These are phyloP conservation scores for Herminia tarsipennalis DNA, from an alignment of 2,888 invertebrate species.

Conservation along the genomic window DNA sequence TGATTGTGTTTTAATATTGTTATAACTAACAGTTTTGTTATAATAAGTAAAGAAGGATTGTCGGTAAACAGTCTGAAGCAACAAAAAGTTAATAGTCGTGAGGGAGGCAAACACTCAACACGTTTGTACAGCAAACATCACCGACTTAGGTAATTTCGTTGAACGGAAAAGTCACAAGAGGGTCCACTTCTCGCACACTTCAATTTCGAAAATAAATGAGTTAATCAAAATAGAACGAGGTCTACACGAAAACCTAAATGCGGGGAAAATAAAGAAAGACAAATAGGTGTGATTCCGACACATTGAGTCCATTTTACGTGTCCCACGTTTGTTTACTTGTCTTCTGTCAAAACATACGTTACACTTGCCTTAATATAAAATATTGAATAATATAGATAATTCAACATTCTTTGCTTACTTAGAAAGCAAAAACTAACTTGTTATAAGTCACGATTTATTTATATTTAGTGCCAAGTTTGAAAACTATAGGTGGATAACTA, in stretches of 20 bases:
- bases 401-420: too few relatives aligned
- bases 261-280: conserved; percentile 36
- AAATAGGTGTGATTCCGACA: conserved; percentile 30
- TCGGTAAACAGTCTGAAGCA: conserved; percentile 43
- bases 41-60: conserved; percentile 9
- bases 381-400: too few relatives aligned
- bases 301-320: conserved; percentile 35
- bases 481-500: too few relatives aligned
- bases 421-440: too few relatives aligned
- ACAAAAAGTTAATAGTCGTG: conserved; percentile 61
- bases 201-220: conserved; percentile 64
- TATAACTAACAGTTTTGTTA: conserved; percentile 3
- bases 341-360: conserved; percentile 8
- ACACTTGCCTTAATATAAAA: too few relatives aligned
- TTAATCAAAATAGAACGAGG: conserved; percentile 60
- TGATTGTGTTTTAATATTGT: too few relatives aligned
- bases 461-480: too few relatives aligned
- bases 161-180: conserved; percentile 56
- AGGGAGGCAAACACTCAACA: conserved; percentile 62
- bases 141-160: conserved; percentile 55
- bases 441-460: too few relatives aligned
- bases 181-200: conserved; percentile 56
- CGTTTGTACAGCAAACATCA: conserved; percentile 63
- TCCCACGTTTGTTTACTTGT: conserved; percentile 26
- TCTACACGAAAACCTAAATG: conserved; percentile 24